phyloP scores from a whole-genome alignment of 2,888 invertebrate species.

The Conus canariensis region DNA sequence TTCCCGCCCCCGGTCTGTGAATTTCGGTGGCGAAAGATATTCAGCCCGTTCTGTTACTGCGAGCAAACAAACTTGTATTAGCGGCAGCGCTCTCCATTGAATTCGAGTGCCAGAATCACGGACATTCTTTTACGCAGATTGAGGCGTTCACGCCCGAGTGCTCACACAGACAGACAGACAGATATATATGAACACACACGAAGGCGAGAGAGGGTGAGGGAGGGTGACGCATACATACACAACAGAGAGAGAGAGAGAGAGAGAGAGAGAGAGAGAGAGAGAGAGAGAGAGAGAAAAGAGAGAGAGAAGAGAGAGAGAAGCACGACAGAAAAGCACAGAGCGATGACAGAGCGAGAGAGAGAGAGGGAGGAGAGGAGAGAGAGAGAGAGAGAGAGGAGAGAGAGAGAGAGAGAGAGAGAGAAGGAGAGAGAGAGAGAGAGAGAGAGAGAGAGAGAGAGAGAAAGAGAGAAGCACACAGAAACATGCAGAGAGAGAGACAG shows the following conservation, averaged over 20 bases:
- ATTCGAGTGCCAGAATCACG: too few relatives aligned
- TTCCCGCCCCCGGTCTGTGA: too few relatives aligned
- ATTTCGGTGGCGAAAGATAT: too few relatives aligned
- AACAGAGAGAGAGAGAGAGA: neutral
- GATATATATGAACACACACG: too few relatives aligned
- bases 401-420: constrained; percentile 9
- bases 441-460: neutral
- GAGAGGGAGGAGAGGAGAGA: neutral
- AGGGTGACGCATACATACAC: neutral
- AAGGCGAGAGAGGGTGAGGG: too few relatives aligned
- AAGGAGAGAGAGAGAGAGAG: neutral
- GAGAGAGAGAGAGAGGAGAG: neutral
- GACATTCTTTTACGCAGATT: too few relatives aligned
- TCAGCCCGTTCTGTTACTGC: too few relatives aligned
- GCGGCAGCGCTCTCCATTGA: too few relatives aligned
- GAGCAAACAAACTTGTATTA: too few relatives aligned
- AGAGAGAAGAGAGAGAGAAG: neutral
- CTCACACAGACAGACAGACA: too few relatives aligned
- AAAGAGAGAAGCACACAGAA: too few relatives aligned
- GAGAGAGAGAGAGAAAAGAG: neutral
- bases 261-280: constrained; percentile 18
- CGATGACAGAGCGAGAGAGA: neutral
- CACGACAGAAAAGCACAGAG: neutral
- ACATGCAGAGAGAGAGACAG: neutral
- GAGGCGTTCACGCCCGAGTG: too few relatives aligned